Conservation (phyloP, 2,797 vertebrate genomes). For the Mallotus villosus region DNA sequence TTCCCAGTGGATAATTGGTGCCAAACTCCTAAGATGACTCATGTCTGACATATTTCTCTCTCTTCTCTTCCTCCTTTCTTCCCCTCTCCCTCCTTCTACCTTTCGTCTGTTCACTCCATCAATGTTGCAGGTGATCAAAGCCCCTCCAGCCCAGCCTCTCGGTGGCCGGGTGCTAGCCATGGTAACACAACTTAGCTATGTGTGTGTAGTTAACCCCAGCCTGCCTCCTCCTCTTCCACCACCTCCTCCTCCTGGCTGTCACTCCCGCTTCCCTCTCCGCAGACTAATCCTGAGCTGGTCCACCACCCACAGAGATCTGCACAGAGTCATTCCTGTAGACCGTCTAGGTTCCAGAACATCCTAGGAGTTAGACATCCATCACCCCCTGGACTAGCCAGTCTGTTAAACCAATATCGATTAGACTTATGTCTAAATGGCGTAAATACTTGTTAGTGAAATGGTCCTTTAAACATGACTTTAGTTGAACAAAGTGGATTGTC, state of each 20-base stretch:
- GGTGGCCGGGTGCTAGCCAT: conserved; percentile 80
- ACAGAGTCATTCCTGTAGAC: conserved; percentile 24
- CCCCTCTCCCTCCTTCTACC: conserved; percentile 1
- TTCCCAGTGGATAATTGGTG: conserved; percentile 46
- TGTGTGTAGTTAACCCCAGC: conserved; percentile 50
- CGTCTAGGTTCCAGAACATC: neutral
- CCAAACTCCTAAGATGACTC: conserved; percentile 54
- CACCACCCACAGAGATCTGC: conserved; percentile 46
- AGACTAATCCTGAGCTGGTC: conserved; percentile 53
- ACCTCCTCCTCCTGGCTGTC: conserved; percentile 50
- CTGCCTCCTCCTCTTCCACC: conserved; percentile 40
- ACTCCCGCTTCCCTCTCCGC: conserved; percentile 32
- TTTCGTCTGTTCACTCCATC: conserved; percentile 39
- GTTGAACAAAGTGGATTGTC: neutral
- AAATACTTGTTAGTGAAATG: neutral
- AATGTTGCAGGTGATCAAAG: conserved; percentile 81
- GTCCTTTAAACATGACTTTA: neutral
- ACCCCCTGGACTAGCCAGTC: neutral
- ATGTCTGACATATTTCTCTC: conserved; percentile 65
- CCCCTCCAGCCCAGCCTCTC: conserved; percentile 77
- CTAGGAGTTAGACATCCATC: neutral
- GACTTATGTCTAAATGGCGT: neutral
- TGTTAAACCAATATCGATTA: neutral
- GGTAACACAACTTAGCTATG: conserved; percentile 78
- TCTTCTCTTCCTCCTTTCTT: conserved; percentile 28